A percentile compares a stretch with the other conserved stretches of the same genome.
Conservation (phyloP, 2,888 invertebrate species). For the Hedya salicella region DNA sequence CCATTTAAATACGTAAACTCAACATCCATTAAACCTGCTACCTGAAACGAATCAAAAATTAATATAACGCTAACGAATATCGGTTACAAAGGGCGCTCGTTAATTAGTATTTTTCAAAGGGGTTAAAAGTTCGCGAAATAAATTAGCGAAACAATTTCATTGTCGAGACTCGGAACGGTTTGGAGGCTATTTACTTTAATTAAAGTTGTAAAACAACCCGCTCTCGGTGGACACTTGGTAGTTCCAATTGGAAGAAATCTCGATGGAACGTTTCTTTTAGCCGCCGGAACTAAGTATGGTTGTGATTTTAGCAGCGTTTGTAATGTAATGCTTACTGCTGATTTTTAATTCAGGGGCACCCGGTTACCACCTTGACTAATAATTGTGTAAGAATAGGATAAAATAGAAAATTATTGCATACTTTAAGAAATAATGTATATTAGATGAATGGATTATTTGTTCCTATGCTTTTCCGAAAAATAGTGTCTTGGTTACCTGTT, state of each 20-base stretch:
- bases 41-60: conserved; percentile 28
- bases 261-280: background rate
- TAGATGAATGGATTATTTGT: too few relatives aligned
- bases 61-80: conserved; percentile 31
- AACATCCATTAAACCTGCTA: conserved; percentile 8
- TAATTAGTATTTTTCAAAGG: conserved; percentile 41
- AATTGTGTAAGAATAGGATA: too few relatives aligned
- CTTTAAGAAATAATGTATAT: too few relatives aligned
- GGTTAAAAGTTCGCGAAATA: conserved; percentile 46
- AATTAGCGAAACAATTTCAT: conserved; percentile 57
- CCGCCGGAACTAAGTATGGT: background rate
- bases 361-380: too few relatives aligned
- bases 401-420: too few relatives aligned
- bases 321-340: too few relatives aligned
- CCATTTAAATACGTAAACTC: conserved; percentile 9
- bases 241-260: conserved; percentile 7
- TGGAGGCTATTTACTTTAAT: conserved; percentile 55
- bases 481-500: too few relatives aligned
- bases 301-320: too few relatives aligned
- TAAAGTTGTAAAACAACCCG: conserved; percentile 52
- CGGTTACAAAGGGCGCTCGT: conserved; percentile 32
- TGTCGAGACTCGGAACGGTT: conserved; percentile 50
- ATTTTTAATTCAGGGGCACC: too few relatives aligned
- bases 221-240: conserved; percentile 25
- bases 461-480: too few relatives aligned